Base-by-base conservation (phyloP, 1,140 invertebrate species). In the Solen grandis region DNA sequence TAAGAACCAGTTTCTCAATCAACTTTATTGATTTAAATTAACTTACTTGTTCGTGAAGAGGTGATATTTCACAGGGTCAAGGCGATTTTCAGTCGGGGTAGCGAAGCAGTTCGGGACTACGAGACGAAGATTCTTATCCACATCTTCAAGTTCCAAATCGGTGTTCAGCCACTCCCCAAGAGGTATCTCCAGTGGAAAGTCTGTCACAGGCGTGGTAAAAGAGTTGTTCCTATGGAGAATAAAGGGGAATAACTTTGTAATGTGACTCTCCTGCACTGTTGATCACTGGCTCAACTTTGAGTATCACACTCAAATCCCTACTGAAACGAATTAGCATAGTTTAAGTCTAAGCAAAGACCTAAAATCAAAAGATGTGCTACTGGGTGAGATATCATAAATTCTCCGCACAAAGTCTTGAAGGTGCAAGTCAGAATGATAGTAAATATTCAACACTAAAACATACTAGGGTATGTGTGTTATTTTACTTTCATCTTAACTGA, bases 1-100 rank as follows among this genome's bases (percentile, higher is more conserved):
- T 46, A 8, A 46, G 41, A 46, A n/a, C n/a, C n/a, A n/a, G n/a
- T n/a, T n/a, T n/a, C n/a, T n/a, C n/a, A n/a, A n/a, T n/a, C n/a
- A n/a, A n/a, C n/a, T n/a, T n/a, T n/a, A n/a, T n/a, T n/a, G n/a
- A n/a, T n/a, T n/a, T n/a, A n/a, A n/a, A n/a, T 36, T 38, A 1
- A 76, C 76, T 52, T 70, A 79, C 76, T 79, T 79, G 1, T 79
- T 46, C 19, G 65, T 69, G 57, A 79, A 79, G 25, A 79, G 55
- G 46, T 65, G 66, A 70, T 79, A 79, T 27, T 25, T 16, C 4
- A 60, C 41, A 22, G 65, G 36, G 41, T 70, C 57, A 25, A 63
- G 70, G 46, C 50, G 31, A 60, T 70, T 29, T 13, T n/a, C 38
- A 52, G 54, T 19, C 22, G 77, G 77, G 10, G 77, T 79, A n/a